Evolutionary conservation across 1,140 invertebrate species (phyloP).

Genomic region (Drosophila biarmipes): DNA sequence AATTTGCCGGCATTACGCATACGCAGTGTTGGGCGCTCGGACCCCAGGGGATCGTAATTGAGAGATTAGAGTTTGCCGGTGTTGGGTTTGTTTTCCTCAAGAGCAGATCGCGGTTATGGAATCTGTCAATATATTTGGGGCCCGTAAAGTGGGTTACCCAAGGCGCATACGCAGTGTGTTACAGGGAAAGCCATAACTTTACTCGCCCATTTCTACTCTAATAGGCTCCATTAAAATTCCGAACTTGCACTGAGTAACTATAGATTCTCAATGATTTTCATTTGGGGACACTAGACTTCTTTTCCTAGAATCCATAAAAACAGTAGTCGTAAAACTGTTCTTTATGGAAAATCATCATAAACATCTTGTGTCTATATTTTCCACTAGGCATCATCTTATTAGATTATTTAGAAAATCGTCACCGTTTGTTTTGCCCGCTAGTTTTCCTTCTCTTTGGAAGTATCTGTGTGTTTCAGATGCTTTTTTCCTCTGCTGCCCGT

Average conservation of each 20-base stretch:
- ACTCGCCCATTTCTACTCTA: too few relatives aligned
- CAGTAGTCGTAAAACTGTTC: background rate
- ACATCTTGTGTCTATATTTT: background rate
- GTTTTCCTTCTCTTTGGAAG: conserved; percentile 13
- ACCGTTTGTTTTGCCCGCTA: conserved; percentile 32
- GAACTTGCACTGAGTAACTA: background rate
- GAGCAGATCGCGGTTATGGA: conserved; percentile 5
- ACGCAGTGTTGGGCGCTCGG: conserved; percentile 44
- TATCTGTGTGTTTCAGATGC: conserved; percentile 16
- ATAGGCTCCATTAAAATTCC: background rate
- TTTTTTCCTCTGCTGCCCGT: conserved; percentile 1
- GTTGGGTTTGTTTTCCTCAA: conserved; percentile 5
- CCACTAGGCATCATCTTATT: conserved; percentile 26
- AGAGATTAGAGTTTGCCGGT: conserved; percentile 31
- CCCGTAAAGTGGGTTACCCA: conserved; percentile 6
- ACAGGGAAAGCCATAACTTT: too few relatives aligned
- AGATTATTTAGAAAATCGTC: conserved; percentile 21
- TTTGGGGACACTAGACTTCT: background rate
- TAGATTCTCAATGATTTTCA: background rate
- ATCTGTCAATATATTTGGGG: conserved; percentile 1
- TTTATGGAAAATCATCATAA: background rate
- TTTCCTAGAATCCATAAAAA: background rate
- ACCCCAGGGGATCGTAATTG: conserved; percentile 21
- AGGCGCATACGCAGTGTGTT: conserved; percentile 8
- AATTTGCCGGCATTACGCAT: conserved; percentile 61